Evolutionary conservation across 2,888 invertebrate species (phyloP), one percentile per base, ranked within the genome.

Genomic region (Lycocerus yunnanus): DNA sequence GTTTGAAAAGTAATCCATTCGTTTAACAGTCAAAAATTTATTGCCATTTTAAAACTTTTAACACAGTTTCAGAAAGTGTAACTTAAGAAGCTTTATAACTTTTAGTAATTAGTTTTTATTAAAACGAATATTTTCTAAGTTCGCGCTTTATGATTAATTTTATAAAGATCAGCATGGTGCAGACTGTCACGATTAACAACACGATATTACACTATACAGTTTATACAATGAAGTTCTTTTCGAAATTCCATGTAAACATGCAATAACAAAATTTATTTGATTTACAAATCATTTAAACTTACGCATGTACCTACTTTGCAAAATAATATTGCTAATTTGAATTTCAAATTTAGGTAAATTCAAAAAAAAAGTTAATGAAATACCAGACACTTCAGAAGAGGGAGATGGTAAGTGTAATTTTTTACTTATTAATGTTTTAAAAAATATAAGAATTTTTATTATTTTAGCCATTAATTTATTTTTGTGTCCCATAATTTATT

Each of bases 131-230:
- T 76, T 77, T 76, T 70, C 67, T 68, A 68, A 75, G 74, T 75
- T 77, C 66, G 70, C 72, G 43, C 66, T 68, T 75, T 76, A 72
- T 82, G 81, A 84, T 84, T 83, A 83, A 84, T 83, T 82, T 79
- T 79, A 79, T 79, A 80, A 78, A 77, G 79, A 82, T 72, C 83
- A 82, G 83, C 83, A 83, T 84, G 83, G 83, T 80, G 83, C 83
- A 79, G 84, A 81, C 84, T 83, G 84, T 82, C 83, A 84, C 84
- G 84, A 83, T 84, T 82, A 83, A 81, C 83, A 80, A 78, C 82
- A 81, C 81, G 80, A 81, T 82, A 83, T 82, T 80, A 80, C 82
- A 83, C 83, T 83, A 84, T 78, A 80, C 76, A 83, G 81, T 83
- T 83, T 83, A 82, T 84, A 83, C 79, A 81, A 81, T 80, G 81